Base-by-base conservation (phyloP, 2,113 vertebrate genomes). In the Equus quagga region DNA sequence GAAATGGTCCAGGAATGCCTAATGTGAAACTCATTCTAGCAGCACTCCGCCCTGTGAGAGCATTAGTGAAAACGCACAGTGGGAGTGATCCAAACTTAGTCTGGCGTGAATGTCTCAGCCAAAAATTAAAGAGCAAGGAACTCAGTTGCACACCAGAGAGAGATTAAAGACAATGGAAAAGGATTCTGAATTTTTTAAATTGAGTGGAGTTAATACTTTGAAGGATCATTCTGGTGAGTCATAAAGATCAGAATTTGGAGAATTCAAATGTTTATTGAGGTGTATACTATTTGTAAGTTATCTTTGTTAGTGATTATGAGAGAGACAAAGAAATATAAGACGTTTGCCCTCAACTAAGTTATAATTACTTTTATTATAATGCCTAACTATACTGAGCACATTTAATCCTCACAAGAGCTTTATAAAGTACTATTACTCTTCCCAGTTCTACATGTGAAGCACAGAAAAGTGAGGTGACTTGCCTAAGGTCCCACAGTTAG, bases 241-340 rank as follows among this genome's bases (percentile, higher is more conserved):
- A 73, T 65, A 75, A 51, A 41, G 67, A 89, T 65, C 24, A 88
- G 24, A 82, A 88, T 81, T 67, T 80, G 58, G 73, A 88, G 58
- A 88, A 92, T 67, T 81, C 26, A 49, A n/a, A 41, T 67, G 67
- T 80, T 86, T 91, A 17, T 81, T 96, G 60, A 81, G 89, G 24
- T 72, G 15, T 44, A 13, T 5, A n/a, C 54, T 72, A 8, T 51
- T 67, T 51, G 18, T 26, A 51, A 85, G 15, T 15, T 73, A 28
- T 75, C 12, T 84, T 76, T 92, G 24, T 88, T 88, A 73, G 36
- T 76, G 28, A 64, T 18, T 82, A 67, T 82, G 58, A 82, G 76
- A 67, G 65, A 46, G 36, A 36, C 8, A 73, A 56, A 81, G n/a
- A 92, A 88, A 88, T n/a, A 14, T 26, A 49, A 67, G 80, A 78